These are phyloP conservation scores for Trachelus stipa DNA, from an alignment of 2,888 invertebrate genomes.

Conservation along the genomic window DNA sequence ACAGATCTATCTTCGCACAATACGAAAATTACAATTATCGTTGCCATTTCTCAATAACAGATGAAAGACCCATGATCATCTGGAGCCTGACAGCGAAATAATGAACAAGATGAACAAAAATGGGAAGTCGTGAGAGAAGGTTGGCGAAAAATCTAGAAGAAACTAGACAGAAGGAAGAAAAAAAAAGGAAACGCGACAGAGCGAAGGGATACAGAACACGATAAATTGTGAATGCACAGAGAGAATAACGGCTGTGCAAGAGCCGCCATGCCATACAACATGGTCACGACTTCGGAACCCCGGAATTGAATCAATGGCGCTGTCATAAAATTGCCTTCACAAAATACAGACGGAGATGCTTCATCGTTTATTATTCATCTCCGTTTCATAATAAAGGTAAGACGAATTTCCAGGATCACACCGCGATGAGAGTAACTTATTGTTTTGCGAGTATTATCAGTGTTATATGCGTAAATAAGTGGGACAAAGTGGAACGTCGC, in stretches of 20 bases:
- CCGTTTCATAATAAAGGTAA: neutral
- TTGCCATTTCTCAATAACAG: neutral
- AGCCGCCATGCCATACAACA: neutral
- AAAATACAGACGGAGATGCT: neutral
- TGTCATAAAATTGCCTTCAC: neutral
- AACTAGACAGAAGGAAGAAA: neutral
- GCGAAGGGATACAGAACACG: neutral
- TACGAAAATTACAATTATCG: neutral
- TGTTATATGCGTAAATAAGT: neutral
- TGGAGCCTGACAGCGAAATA: neutral
- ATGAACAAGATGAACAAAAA: neutral
- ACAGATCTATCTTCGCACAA: neutral
- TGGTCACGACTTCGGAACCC: neutral
- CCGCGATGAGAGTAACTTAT: neutral
- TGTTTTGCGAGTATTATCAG: neutral
- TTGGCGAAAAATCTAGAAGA: neutral
- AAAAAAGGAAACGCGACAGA: neutral
- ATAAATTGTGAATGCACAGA: neutral
- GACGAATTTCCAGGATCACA: neutral
- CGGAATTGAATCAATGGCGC: neutral
- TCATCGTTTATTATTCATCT: neutral
- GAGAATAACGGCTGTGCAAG: neutral
- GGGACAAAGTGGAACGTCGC: neutral
- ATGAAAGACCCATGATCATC: neutral
- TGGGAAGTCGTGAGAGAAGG: neutral